These are phyloP conservation scores for Sesia apiformis DNA, from an alignment of 2,888 invertebrate species.

Conservation along the genomic window DNA sequence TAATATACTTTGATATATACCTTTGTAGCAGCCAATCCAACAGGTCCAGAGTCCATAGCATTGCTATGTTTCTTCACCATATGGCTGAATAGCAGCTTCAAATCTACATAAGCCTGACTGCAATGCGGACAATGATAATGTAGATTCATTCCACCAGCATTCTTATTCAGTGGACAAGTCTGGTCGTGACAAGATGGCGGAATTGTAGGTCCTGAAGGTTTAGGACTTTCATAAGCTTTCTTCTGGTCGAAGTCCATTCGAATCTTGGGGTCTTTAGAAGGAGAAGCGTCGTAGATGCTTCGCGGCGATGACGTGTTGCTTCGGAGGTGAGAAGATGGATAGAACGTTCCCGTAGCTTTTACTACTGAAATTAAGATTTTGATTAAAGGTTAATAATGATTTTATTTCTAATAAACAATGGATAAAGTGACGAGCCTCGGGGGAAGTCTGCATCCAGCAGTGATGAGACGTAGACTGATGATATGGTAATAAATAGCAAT, in stretches of 20 bases:
- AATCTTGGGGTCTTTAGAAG: conserved; percentile 64
- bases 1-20: conserved; percentile 22
- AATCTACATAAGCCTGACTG: conserved; percentile 61
- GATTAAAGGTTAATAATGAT: conserved; percentile 5
- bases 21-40: conserved; percentile 68
- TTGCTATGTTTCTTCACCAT: conserved; percentile 68
- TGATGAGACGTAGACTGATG: no score
- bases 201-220: conserved; percentile 54
- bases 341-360: conserved; percentile 94
- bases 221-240: conserved; percentile 45
- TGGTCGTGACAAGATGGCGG: conserved; percentile 77
- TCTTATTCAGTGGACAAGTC: conserved; percentile 60
- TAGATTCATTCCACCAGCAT: conserved; percentile 60
- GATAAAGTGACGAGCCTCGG: no score
- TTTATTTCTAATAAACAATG: no score
- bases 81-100: conserved; percentile 61
- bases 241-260: conserved; percentile 56
- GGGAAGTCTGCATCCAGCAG: no score
- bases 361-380: conserved; percentile 81
- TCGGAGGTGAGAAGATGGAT: conserved; percentile 82
- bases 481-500: no score
- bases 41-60: conserved; percentile 48
- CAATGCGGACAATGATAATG: conserved; percentile 68
- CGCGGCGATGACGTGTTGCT: conserved; percentile 72
- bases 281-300: conserved; percentile 69